Conservation (phyloP, 2,888 invertebrate species). For the Ennomos fuscantarius region DNA sequence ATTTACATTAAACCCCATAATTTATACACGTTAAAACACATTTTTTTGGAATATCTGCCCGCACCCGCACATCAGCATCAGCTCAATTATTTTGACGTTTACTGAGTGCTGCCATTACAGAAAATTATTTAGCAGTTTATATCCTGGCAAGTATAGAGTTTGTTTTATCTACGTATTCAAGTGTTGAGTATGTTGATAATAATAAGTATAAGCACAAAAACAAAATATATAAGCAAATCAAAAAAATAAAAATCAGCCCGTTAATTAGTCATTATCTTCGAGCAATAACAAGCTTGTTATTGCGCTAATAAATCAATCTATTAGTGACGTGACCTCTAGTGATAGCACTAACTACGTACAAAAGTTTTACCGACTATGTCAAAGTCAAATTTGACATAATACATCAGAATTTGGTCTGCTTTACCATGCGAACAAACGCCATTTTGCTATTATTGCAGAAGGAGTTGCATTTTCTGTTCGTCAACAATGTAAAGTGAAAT, state of each 20-base stretch:
- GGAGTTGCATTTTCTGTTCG: constrained; percentile 77
- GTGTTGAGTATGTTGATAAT: too few species aligned
- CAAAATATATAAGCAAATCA: too few species aligned
- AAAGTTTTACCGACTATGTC: constrained; percentile 49
- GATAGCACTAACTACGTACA: constrained; percentile 14
- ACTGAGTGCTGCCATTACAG: constrained; percentile 41
- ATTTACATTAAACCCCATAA: constrained; percentile 5
- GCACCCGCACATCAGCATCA: constrained; percentile 23
- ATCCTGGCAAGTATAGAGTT: too few species aligned
- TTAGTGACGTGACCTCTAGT: constrained; percentile 51
- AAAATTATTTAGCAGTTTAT: too few species aligned
- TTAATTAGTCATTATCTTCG: too few species aligned
- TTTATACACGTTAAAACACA: constrained; percentile 34
- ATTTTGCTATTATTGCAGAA: constrained; percentile 80
- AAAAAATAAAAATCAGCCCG: not conserved
- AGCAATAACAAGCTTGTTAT: too few species aligned
- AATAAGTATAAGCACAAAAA: too few species aligned
- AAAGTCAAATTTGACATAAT: constrained; percentile 1
- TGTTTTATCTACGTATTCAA: too few species aligned
- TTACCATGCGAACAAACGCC: constrained; percentile 70
- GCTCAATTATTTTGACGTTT: constrained; percentile 44
- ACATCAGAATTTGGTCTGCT: constrained; percentile 49
- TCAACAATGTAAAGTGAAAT: constrained; percentile 82
- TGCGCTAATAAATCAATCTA: too few species aligned
- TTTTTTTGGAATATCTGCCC: constrained; percentile 43